Conservation (phyloP, 2,888 invertebrate genomes). For the Nycteola revayana region DNA sequence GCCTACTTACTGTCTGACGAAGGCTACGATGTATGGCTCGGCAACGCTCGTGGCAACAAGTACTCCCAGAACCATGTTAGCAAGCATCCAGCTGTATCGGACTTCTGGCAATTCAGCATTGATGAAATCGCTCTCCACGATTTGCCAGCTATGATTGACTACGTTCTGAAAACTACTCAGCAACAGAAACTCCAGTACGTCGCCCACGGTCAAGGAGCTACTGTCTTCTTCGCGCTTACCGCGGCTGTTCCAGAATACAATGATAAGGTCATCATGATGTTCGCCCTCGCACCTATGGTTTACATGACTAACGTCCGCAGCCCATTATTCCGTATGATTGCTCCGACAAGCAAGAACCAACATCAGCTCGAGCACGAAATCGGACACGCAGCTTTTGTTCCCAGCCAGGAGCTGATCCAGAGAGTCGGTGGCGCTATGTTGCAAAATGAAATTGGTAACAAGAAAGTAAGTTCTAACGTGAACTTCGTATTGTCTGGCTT, state of each 20-base stretch:
- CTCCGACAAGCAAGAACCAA: too few relatives aligned
- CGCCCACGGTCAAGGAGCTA: slow-evolving; percentile 61
- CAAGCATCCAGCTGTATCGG: slow-evolving; percentile 56
- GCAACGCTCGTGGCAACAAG: slow-evolving; percentile 68
- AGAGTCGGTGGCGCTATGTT: too few relatives aligned
- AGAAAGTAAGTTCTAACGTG: slow-evolving; percentile 3
- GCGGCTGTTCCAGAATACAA: slow-evolving; percentile 60
- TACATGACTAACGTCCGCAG: slow-evolving; percentile 54
- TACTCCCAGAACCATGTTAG: slow-evolving; percentile 62
- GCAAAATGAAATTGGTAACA: not conserved
- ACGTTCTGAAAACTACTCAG: slow-evolving; percentile 49
- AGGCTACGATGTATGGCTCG: slow-evolving; percentile 73
- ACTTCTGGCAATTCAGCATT: slow-evolving; percentile 71
- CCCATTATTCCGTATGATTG: slow-evolving; percentile 1
- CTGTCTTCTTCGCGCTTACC: slow-evolving; percentile 60
- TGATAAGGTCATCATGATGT: slow-evolving; percentile 62
- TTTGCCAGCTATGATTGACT: slow-evolving; percentile 71
- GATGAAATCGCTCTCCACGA: slow-evolving; percentile 71
- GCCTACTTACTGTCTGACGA: slow-evolving; percentile 63
- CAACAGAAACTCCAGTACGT: slow-evolving; percentile 64
- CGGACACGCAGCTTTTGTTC: too few relatives aligned
- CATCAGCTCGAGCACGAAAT: too few relatives aligned
- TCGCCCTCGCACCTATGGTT: slow-evolving; percentile 70
- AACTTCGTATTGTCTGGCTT: not conserved
- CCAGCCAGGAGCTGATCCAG: too few relatives aligned